Evolutionary conservation across 2,113 vertebrate species (phyloP).

Genomic region (Pseudorectes ferrugineus): DNA sequence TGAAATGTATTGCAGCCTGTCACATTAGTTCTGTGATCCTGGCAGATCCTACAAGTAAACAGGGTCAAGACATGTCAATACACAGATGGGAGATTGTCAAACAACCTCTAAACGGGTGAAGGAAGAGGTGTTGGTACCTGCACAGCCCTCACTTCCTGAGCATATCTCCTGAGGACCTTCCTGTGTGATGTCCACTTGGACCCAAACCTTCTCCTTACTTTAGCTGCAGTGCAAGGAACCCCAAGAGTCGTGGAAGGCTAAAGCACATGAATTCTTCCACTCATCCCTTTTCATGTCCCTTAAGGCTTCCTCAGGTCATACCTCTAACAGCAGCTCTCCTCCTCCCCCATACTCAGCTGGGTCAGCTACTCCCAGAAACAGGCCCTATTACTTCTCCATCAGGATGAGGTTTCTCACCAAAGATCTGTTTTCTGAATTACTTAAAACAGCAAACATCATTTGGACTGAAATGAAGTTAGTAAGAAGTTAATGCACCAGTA

Average conservation of each 20-base stretch:
- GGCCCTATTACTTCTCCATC: neutral
- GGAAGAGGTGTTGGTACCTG: neutral
- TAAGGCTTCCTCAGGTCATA: neutral
- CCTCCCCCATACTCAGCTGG: neutral
- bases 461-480: neutral
- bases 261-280: neutral
- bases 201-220: neutral
- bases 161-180: neutral
- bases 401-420: neutral
- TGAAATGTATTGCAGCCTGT: neutral
- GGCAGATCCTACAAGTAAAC: neutral
- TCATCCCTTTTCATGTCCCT: neutral
- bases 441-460: neutral
- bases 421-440: neutral
- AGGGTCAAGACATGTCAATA: neutral
- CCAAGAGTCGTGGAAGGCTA: neutral
- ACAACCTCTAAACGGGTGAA: neutral
- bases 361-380: neutral
- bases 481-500: neutral
- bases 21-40: neutral
- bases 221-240: neutral
- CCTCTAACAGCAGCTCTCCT: neutral
- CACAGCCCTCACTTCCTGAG: neutral
- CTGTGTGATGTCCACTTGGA: no score
- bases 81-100: neutral